Evolutionary conservation across 2,888 invertebrate species (phyloP).

Genomic region (Drosophila limbata): DNA sequence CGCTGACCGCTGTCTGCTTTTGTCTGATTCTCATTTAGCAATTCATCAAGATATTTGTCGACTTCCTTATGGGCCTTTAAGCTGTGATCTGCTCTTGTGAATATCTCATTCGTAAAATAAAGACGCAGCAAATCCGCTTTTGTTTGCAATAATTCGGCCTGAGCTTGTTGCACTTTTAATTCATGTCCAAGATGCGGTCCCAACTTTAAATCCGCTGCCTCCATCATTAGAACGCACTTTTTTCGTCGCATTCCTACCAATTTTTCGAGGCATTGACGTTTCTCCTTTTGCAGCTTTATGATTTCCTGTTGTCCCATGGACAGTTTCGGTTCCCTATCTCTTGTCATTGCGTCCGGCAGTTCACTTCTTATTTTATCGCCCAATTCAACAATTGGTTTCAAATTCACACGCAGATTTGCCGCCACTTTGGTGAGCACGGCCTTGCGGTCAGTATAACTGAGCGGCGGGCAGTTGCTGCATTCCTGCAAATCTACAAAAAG

Average conservation of each 20-base stretch:
- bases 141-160: slow-evolving; percentile 74
- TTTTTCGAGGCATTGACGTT: slow-evolving; percentile 64
- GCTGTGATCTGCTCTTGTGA: slow-evolving; percentile 75
- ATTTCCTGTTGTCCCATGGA: slow-evolving; percentile 60
- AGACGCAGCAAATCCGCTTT: slow-evolving; percentile 78
- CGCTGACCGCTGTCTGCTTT: slow-evolving; percentile 3
- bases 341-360: slow-evolving; percentile 69
- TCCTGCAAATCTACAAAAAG: slow-evolving; percentile 49
- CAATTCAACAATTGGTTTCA: slow-evolving; percentile 68
- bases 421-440: slow-evolving; percentile 70
- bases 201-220: slow-evolving; percentile 79
- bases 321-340: slow-evolving; percentile 14
- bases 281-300: slow-evolving; percentile 72
- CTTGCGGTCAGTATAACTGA: slow-evolving; percentile 82
- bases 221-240: slow-evolving; percentile 79
- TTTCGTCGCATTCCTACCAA: slow-evolving; percentile 64
- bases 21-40: slow-evolving; percentile 52
- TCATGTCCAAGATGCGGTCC: slow-evolving; percentile 78
- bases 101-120: slow-evolving; percentile 72
- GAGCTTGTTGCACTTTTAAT: slow-evolving; percentile 73
- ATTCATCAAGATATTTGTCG: slow-evolving; percentile 72
- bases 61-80: slow-evolving; percentile 81
- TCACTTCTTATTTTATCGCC: slow-evolving; percentile 69
- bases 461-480: slow-evolving; percentile 34
- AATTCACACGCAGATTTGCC: slow-evolving; percentile 51